phyloP scores from a whole-genome alignment of 2,113 vertebrate species.

The Anarrhichthys ocellatus region DNA sequence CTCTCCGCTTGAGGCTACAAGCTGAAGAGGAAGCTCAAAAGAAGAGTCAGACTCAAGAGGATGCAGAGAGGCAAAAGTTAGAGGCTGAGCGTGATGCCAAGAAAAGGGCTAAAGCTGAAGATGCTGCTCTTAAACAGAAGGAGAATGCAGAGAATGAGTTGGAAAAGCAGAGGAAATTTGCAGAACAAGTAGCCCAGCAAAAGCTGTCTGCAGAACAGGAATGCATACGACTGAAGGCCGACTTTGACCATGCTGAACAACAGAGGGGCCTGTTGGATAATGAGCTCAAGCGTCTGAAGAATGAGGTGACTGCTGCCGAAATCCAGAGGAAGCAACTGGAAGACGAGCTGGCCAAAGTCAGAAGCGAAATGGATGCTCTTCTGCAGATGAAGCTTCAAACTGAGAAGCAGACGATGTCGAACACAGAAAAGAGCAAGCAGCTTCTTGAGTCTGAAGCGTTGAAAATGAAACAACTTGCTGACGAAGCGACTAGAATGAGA shows the following conservation, averaged over 20 bases:
- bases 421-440: conserved; percentile 93
- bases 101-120: conserved; percentile 90
- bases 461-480: conserved; percentile 94
- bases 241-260: conserved; percentile 92
- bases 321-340: conserved; percentile 92
- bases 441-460: conserved; percentile 89
- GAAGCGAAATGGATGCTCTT: conserved; percentile 92
- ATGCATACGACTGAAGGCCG: conserved; percentile 91
- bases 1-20: conserved; percentile 90
- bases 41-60: conserved; percentile 91
- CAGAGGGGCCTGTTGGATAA: conserved; percentile 92
- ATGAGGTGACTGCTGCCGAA: conserved; percentile 85
- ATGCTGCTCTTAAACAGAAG: conserved; percentile 91
- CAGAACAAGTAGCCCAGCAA: conserved; percentile 91
- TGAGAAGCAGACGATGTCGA: conserved; percentile 90
- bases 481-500: conserved; percentile 90
- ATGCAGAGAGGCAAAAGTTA: conserved; percentile 95
- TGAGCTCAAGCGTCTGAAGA: conserved; percentile 91
- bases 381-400: conserved; percentile 88
- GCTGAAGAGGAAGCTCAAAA: conserved; percentile 95
- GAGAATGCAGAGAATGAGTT: conserved; percentile 92
- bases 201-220: conserved; percentile 93
- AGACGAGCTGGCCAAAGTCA: conserved; percentile 91
- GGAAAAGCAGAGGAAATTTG: conserved; percentile 90
- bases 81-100: conserved; percentile 92